These are phyloP conservation scores for Sebastes cheni DNA, from an alignment of 2,797 vertebrate genomes.

Conservation along the genomic window DNA sequence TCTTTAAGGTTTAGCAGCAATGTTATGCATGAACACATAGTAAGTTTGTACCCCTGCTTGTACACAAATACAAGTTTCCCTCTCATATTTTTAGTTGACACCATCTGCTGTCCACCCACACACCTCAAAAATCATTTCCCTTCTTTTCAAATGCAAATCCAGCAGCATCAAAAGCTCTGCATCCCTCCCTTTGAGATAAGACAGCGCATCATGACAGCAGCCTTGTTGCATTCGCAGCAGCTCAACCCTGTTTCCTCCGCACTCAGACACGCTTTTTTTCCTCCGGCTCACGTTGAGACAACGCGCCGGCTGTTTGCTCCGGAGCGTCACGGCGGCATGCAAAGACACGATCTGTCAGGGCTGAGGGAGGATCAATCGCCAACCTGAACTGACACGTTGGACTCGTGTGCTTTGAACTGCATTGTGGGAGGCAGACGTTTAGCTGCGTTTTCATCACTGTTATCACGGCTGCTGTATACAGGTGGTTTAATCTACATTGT, in stretches of 20 bases:
- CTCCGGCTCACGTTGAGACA: constrained; percentile 25
- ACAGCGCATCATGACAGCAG: constrained; percentile 9
- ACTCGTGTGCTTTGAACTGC: constrained; percentile 60
- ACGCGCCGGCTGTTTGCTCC: constrained; percentile 23
- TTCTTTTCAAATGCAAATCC: not conserved
- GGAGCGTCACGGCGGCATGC: constrained; percentile 36
- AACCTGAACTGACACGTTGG: constrained; percentile 72
- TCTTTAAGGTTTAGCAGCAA: not conserved
- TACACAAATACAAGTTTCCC: not conserved
- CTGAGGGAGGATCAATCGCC: constrained; percentile 63
- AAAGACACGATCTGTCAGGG: constrained; percentile 62
- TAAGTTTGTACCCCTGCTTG: not conserved
- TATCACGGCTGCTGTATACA: constrained; percentile 50
- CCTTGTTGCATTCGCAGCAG: not conserved
- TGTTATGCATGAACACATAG: not conserved
- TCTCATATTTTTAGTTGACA: not conserved
- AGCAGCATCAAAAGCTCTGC: not conserved
- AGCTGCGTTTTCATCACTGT: constrained; percentile 48
- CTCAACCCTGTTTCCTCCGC: constrained; percentile 28
- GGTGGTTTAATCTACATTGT: constrained; percentile 64
- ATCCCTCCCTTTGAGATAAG: constrained; percentile 9
- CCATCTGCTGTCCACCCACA: constrained; percentile 30
- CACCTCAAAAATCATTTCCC: constrained; percentile 6
- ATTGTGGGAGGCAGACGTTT: constrained; percentile 66
- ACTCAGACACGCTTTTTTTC: constrained; percentile 6